phyloP scores from a whole-genome alignment of 1,140 invertebrate species.

The Planococcus citri region DNA sequence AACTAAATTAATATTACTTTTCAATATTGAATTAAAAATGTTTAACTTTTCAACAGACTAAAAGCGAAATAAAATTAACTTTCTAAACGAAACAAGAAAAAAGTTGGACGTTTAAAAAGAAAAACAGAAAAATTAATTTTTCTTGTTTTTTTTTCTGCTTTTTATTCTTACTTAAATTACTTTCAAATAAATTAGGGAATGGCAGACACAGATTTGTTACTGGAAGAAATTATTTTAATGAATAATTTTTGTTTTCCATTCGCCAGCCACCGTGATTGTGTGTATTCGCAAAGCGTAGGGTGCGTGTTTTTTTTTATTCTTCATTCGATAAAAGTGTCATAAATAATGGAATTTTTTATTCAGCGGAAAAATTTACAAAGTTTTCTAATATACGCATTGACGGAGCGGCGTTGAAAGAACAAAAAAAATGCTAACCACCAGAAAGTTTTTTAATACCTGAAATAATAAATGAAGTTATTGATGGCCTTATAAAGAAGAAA shows the following conservation, averaged over 20 bases:
- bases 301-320: background rate
- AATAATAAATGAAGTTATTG: slow-evolving; percentile 8
- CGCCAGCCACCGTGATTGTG: background rate
- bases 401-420: background rate
- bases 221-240: background rate
- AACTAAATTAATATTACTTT: slow-evolving; percentile 18
- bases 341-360: slow-evolving; percentile 4
- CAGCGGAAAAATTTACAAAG: background rate
- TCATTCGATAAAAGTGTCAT: background rate
- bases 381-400: slow-evolving; percentile 3
- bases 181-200: slow-evolving; percentile 17
- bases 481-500: background rate
- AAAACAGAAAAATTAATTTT: slow-evolving; percentile 19
- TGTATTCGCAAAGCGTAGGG: background rate
- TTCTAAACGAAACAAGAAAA: slow-evolving; percentile 17
- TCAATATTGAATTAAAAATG: slow-evolving; percentile 21
- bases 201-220: background rate
- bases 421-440: background rate
- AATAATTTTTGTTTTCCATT: background rate
- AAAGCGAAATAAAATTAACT: slow-evolving; percentile 15
- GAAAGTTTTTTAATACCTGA: background rate
- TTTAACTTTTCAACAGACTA: slow-evolving; percentile 8
- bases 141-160: background rate
- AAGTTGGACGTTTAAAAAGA: slow-evolving; percentile 10
- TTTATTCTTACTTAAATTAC: slow-evolving; percentile 12